Evolutionary conservation across 2,888 invertebrate species (phyloP), one percentile per base, ranked within the genome.

Genomic region (Eupithecia insigniata): DNA sequence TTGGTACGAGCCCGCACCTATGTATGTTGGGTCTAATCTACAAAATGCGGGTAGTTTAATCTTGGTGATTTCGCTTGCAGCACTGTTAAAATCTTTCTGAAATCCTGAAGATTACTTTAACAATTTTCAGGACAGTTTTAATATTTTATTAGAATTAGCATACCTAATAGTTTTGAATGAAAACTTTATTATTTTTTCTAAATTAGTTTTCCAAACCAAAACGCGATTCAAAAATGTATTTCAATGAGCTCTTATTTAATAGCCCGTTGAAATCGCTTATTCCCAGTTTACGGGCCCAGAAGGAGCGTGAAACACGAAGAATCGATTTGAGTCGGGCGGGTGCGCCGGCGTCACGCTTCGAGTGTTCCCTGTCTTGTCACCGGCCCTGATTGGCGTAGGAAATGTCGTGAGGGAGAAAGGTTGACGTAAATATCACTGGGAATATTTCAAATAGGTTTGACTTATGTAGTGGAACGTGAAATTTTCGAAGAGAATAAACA

Each of bases 271-370:
- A 74, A 70, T n/a, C n/a, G n/a, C n/a, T n/a, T n/a, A n/a, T n/a
- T n/a, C n/a, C n/a, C n/a, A n/a, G n/a, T n/a, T n/a, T 70, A 83
- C 88, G 87, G 69, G 66, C 58, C 34, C 88, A 87, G 86, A 83
- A 84, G 86, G 81, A 83, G 87, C 91, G 87, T 90, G 89, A 90
- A 90, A 87, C 84, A 83, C 82, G 79, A 80, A 76, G 82, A 92
- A 93, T 92, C 89, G 88, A 92, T 93, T 90, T 81, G 89, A 79
- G 85, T 76, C 86, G 91, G 89, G 81, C 85, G 87, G 85, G 84
- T 86, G 88, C 87, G 86, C 87, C 82, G 76, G 85, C 86, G 85
- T 86, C 87, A 88, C 87, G 89, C 83, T 84, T 51, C 51, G 68
- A 61, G 66, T 67, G 70, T 72, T 75, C 74, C 74, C 74, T 74